phyloP scores from a whole-genome alignment of 2,888 invertebrate species.

The Dicycla oo region DNA sequence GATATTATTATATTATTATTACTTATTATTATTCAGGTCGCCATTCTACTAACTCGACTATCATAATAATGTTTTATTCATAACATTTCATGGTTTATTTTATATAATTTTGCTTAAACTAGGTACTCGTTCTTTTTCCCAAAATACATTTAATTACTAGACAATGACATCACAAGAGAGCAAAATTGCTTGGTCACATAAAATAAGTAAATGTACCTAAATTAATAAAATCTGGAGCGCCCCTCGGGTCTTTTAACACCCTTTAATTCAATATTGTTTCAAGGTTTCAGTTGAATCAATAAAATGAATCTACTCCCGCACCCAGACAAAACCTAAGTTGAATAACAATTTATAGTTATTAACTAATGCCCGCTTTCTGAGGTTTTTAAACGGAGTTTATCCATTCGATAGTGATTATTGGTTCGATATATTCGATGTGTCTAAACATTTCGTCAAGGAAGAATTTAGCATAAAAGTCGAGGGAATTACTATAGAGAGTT shows the following conservation, averaged over 20 bases:
- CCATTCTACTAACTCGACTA: neutral
- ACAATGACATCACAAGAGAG: neutral
- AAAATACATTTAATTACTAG: neutral
- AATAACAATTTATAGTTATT: neutral
- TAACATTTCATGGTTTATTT: neutral
- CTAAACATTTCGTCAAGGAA: no score
- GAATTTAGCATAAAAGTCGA: no score
- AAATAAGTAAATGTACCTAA: neutral
- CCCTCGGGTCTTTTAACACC: neutral
- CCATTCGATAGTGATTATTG: no score
- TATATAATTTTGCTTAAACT: neutral
- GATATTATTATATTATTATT: no score
- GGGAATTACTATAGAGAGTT: no score
- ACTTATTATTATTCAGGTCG: no score
- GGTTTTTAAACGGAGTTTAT: no score
- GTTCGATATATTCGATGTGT: no score
- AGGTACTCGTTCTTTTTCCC: neutral
- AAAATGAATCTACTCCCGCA: neutral
- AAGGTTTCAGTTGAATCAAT: constrained; percentile 14
- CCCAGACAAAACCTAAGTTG: neutral
- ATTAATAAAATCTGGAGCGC: neutral
- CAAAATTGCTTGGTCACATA: neutral
- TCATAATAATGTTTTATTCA: neutral
- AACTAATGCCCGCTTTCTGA: no score
- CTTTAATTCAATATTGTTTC: neutral